A percentile compares a stretch with the other conserved stretches of the same genome.
Conservation (phyloP, 2,888 invertebrate genomes). For the Xestoiulus laeticollis region DNA sequence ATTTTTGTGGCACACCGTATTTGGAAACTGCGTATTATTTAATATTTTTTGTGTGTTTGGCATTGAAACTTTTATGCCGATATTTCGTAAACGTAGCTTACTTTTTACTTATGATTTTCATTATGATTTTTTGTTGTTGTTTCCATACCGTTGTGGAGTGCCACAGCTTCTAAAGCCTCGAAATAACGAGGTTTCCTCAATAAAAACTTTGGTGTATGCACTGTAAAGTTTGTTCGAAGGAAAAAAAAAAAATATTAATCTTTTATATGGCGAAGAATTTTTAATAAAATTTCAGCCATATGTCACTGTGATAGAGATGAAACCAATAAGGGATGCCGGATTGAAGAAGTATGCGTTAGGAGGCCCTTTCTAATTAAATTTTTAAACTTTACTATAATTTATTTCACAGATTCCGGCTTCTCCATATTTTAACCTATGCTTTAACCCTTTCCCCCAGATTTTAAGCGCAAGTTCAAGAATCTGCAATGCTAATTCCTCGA, state of each 20-base stretch:
- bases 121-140: neutral
- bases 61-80: neutral
- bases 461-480: neutral
- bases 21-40: neutral
- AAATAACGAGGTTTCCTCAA: neutral
- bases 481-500: neutral
- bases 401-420: neutral
- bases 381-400: neutral
- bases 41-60: neutral
- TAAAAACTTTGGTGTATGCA: neutral
- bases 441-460: neutral
- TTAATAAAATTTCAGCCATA: constrained; percentile 26
- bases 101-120: neutral
- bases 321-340: constrained; percentile 4
- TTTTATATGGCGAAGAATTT: constrained; percentile 20
- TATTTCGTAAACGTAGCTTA: neutral
- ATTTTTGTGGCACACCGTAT: neutral
- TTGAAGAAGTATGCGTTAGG: constrained; percentile 26
- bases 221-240: constrained; percentile 19
- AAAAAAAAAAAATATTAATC: constrained; percentile 11
- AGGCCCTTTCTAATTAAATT: constrained; percentile 12
- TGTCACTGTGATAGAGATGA: constrained; percentile 26
- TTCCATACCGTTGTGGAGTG: neutral
- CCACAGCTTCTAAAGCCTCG: neutral
- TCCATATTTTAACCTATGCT: neutral